A percentile compares a stretch with the other conserved stretches of the same genome.
phyloP scores from a whole-genome alignment of 2,113 vertebrate genomes.

The Silurus meridionalis region DNA sequence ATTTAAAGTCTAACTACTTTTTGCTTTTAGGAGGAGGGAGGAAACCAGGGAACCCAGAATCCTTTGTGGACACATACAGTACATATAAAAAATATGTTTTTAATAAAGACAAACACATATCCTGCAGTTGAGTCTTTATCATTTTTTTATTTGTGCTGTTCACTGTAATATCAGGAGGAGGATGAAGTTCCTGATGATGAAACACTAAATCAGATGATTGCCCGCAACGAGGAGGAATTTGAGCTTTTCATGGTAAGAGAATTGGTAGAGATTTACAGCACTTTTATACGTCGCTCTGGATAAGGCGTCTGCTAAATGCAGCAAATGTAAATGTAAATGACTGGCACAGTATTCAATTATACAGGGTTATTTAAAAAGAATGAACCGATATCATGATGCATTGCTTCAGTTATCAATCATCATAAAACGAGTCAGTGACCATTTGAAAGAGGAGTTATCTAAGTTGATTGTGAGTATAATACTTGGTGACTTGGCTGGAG shows the following conservation, averaged over 20 bases:
- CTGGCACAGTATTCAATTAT: too few relatives aligned
- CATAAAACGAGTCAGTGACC: too few relatives aligned
- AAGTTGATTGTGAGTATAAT: too few relatives aligned
- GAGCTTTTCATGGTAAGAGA: conserved; percentile 87
- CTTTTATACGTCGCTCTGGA: too few relatives aligned
- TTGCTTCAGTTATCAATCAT: too few relatives aligned
- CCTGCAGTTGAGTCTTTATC: background rate
- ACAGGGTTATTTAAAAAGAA: too few relatives aligned
- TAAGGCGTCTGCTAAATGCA: too few relatives aligned
- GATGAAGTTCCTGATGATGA: conserved; percentile 91
- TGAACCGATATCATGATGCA: too few relatives aligned
- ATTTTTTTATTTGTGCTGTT: conserved; percentile 8
- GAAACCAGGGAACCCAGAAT: background rate
- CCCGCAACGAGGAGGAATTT: conserved; percentile 86
- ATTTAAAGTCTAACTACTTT: background rate
- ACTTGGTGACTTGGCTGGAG: too few relatives aligned
- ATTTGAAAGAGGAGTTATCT: too few relatives aligned
- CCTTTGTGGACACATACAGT: background rate
- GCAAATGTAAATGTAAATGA: too few relatives aligned
- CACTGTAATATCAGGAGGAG: conserved; percentile 76
- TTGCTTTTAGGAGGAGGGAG: background rate
- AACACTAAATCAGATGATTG: conserved; percentile 92
- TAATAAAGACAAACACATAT: background rate
- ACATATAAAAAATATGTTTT: background rate
- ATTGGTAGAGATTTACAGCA: too few relatives aligned